Conservation (phyloP, 2,797 vertebrate genomes). For the Cossypha polioptera region DNA sequence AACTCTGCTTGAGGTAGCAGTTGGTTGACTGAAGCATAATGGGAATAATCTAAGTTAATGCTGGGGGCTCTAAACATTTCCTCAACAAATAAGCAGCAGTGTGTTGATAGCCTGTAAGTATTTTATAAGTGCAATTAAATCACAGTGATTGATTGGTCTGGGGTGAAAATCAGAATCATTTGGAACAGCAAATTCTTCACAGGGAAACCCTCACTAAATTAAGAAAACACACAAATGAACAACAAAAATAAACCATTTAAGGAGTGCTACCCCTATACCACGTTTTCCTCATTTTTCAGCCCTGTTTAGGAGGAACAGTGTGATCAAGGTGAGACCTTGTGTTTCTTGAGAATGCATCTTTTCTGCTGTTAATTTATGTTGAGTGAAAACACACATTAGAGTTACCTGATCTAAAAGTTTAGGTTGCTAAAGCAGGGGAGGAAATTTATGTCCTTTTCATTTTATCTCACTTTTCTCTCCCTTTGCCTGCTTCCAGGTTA, state of each 20-base stretch:
- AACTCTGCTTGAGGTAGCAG: slow-evolving; percentile 2
- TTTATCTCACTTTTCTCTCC: neutral
- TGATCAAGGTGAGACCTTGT: neutral
- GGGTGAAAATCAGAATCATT: slow-evolving; percentile 38
- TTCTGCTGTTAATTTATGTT: neutral
- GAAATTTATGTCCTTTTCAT: neutral
- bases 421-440: neutral
- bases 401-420: neutral
- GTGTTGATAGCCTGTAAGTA: slow-evolving; percentile 52
- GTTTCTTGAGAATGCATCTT: neutral
- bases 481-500: neutral
- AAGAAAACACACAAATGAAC: slow-evolving; percentile 23
- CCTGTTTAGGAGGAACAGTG: neutral
- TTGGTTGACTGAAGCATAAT: slow-evolving; percentile 3
- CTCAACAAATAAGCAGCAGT: slow-evolving; percentile 49
- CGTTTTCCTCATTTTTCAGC: neutral
- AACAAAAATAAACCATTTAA: slow-evolving; percentile 29
- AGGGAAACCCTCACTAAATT: slow-evolving; percentile 2
- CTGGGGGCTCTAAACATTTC: slow-evolving; percentile 34
- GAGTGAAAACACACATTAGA: neutral
- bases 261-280: neutral
- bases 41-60: slow-evolving; percentile 48
- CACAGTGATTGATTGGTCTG: slow-evolving; percentile 50
- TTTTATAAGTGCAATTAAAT: slow-evolving; percentile 67
- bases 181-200: slow-evolving; percentile 9